phyloP scores from a whole-genome alignment of 2,888 invertebrate genomes.

The Kryphioiulus occultus region DNA sequence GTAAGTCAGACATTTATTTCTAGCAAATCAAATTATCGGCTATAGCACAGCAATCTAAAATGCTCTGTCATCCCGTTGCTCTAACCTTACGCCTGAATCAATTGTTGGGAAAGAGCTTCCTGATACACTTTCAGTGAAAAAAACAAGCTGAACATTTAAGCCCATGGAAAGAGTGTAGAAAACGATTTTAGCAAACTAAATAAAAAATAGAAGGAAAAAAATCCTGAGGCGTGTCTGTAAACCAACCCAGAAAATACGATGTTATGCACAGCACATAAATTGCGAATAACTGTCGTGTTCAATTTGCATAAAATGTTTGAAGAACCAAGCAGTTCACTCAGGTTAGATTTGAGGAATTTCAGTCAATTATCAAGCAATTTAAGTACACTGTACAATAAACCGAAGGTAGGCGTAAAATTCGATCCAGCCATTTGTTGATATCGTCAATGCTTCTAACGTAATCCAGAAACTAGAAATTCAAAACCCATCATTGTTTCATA shows the following conservation, averaged over 20 bases:
- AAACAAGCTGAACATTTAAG: neutral
- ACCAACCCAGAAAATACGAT: neutral
- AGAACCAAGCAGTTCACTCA: neutral
- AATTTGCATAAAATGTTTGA: neutral
- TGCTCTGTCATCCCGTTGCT: constrained; percentile 37
- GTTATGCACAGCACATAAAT: neutral
- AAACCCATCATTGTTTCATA: neutral
- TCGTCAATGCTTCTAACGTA: neutral
- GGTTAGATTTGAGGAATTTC: neutral
- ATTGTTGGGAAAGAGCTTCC: neutral
- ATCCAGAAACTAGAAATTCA: neutral
- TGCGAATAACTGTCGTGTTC: neutral
- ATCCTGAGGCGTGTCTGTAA: neutral
- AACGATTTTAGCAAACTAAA: neutral
- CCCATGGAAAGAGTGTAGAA: neutral
- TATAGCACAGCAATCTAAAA: constrained; percentile 28
- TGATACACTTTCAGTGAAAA: neutral
- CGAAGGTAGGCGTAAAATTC: too few species aligned
- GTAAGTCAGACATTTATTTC: constrained; percentile 45
- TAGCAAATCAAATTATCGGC: constrained; percentile 45
- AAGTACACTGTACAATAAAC: too few species aligned
- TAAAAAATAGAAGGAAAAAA: neutral
- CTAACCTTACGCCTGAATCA: neutral
- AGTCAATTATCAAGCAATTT: neutral
- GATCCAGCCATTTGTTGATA: neutral